phyloP scores from a whole-genome alignment of 2,113 vertebrate genomes.

The Clarias magur region DNA sequence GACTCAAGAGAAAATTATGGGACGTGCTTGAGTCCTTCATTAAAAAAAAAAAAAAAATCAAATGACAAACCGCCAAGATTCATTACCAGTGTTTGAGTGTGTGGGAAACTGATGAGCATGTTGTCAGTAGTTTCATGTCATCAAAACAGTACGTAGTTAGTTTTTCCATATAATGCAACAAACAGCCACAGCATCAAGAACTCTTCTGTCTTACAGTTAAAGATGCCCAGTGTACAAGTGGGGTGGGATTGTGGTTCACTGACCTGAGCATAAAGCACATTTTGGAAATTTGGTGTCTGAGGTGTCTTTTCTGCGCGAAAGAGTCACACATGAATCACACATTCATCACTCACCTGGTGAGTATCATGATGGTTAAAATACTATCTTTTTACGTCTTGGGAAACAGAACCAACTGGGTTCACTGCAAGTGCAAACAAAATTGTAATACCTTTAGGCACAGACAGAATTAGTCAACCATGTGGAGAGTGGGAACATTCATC shows the following conservation, averaged over 20 bases:
- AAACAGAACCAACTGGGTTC: neutral
- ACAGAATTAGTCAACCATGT: neutral
- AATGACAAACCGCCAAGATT: slow-evolving; percentile 17
- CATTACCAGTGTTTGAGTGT: slow-evolving; percentile 33
- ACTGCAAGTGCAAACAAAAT: neutral
- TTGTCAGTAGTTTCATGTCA: slow-evolving; percentile 55
- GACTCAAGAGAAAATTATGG: slow-evolving; percentile 29
- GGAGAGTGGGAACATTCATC: neutral
- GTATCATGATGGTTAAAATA: neutral
- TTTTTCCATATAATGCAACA: slow-evolving; percentile 3
- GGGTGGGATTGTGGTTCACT: slow-evolving; percentile 41
- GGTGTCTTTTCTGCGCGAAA: slow-evolving; percentile 17
- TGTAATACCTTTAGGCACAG: neutral
- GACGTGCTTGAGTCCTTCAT: slow-evolving; percentile 44
- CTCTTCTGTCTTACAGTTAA: slow-evolving; percentile 10
- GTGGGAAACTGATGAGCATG: slow-evolving; percentile 4
- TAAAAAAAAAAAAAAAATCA: slow-evolving; percentile 11
- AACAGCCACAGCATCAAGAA: slow-evolving; percentile 20
- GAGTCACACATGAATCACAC: neutral
- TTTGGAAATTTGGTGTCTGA: slow-evolving; percentile 40
- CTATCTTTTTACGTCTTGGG: neutral
- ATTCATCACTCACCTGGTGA: neutral
- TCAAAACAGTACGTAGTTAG: slow-evolving; percentile 28
- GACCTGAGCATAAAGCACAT: slow-evolving; percentile 55
- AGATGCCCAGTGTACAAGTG: slow-evolving; percentile 14